Base-by-base conservation (phyloP, 1,140 invertebrate species). In the Diorhabda carinulata region DNA sequence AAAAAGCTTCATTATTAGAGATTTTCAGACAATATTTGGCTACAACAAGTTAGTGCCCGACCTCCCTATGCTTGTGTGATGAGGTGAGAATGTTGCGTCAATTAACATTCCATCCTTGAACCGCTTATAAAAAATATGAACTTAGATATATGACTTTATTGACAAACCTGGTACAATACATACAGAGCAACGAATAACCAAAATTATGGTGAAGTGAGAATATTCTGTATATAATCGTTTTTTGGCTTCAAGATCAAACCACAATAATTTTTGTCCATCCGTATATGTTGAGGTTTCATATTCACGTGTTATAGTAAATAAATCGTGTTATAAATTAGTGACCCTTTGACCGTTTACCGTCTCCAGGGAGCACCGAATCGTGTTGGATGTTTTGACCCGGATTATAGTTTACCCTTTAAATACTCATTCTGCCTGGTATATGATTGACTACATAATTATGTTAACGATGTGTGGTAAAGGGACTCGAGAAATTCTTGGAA, bases 351-450 rank as follows among this genome's bases (percentile, higher is more conserved):
- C 59, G 40, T 43, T 40, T 25, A 9, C 41, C 25, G 25, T 41
- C 59, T 40, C 59, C 25, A 61, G 59, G 59, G 59, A 7, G 10
- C 42, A 61, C 59, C 59, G 10, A 9, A 61, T 40, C 25, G n/a
- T 61, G 59, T 41, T 43, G 25, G 5, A 25, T 61, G 25, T 43
- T 43, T 9, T 43, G 59, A 61, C 25, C 59, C 59, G 59, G 47
- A 52, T 61, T 61, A 61, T 61, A 41, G 59, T 43, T 61, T 43
- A 61, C 59, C 25, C 59, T 61, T 61, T 43, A 61, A 40, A 61
- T 61, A n/a, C 9, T 61, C 59, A 61, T 61, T 61, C 42, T 40
- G 41, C 8, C 25, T 41, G 42, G 59, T 43, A 41, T 52, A 52
- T 52, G 3, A 52, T 52, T 52, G 47, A 6, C 47, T 2, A 52